Conservation (phyloP, 2,113 vertebrate species). For the Scortum barcoo region DNA sequence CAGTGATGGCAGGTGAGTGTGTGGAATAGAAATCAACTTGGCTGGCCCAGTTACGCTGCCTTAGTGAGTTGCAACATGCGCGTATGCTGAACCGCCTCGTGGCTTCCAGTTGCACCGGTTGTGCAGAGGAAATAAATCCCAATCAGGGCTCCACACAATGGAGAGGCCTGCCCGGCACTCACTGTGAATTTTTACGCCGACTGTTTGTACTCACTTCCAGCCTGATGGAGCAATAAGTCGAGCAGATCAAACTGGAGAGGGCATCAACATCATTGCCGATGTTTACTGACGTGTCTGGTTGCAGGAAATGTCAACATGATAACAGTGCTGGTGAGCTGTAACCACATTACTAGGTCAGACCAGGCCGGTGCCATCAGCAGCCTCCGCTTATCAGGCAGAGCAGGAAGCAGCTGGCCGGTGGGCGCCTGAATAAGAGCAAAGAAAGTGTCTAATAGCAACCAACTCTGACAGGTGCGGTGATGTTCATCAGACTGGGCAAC, state of each 20-base stretch:
- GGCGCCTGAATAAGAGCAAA: constrained; percentile 44
- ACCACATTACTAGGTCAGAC: constrained; percentile 35
- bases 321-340: constrained; percentile 9
- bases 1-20: constrained; percentile 54
- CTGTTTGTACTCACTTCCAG: neutral
- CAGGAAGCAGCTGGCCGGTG: constrained; percentile 69
- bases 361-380: constrained; percentile 34
- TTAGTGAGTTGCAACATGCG: constrained; percentile 32
- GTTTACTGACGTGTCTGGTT: neutral
- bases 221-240: neutral
- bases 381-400: constrained; percentile 42
- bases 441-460: constrained; percentile 24
- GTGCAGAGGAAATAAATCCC: constrained; percentile 47
- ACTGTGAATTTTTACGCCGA: neutral
- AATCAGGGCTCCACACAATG: constrained; percentile 3
- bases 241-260: neutral
- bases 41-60: constrained; percentile 59
- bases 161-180: neutral
- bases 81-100: constrained; percentile 26
- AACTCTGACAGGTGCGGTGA: constrained; percentile 33
- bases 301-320: constrained; percentile 34
- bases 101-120: neutral
- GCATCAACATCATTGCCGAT: neutral
- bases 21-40: constrained; percentile 71
- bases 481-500: constrained; percentile 45